phyloP scores from a whole-genome alignment of 1,140 invertebrate species.

The Calephelis virginiensis region DNA sequence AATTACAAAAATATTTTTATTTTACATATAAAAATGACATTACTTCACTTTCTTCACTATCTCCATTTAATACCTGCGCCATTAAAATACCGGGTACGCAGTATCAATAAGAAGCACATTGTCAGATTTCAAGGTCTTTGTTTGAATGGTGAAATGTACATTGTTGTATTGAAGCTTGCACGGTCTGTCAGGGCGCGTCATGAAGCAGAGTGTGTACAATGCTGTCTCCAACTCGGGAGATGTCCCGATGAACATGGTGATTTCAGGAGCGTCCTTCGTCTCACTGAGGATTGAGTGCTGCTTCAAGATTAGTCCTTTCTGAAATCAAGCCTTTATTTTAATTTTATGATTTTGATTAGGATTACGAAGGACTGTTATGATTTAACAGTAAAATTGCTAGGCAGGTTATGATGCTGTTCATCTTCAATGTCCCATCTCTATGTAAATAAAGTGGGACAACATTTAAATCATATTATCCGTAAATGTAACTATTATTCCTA shows the following conservation, averaged over 20 bases:
- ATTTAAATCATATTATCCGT: too few species aligned
- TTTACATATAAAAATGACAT: too few species aligned
- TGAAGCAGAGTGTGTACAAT: conserved; percentile 92
- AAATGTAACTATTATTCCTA: too few species aligned
- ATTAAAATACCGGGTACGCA: conserved; percentile 58
- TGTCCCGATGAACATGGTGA: conserved; percentile 90
- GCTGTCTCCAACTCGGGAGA: conserved; percentile 95
- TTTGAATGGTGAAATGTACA: conserved; percentile 62
- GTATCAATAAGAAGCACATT: conserved; percentile 63
- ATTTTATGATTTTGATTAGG: too few species aligned
- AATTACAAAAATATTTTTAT: conserved; percentile 1
- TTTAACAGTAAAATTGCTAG: too few species aligned
- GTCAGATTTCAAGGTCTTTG: conserved; percentile 60
- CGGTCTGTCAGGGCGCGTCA: conserved; percentile 82
- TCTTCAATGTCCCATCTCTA: too few species aligned
- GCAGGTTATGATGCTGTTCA: too few species aligned
- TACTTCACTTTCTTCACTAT: too few species aligned
- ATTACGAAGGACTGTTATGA: too few species aligned
- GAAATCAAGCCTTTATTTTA: conserved; percentile 27
- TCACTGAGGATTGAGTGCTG: conserved; percentile 66
- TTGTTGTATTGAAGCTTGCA: conserved; percentile 62
- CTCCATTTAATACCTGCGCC: too few species aligned
- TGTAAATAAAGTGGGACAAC: too few species aligned
- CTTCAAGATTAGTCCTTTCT: conserved; percentile 72
- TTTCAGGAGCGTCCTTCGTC: conserved; percentile 67